These are phyloP conservation scores for Pedicia rivosa DNA, from an alignment of 2,888 invertebrate genomes.

Conservation along the genomic window DNA sequence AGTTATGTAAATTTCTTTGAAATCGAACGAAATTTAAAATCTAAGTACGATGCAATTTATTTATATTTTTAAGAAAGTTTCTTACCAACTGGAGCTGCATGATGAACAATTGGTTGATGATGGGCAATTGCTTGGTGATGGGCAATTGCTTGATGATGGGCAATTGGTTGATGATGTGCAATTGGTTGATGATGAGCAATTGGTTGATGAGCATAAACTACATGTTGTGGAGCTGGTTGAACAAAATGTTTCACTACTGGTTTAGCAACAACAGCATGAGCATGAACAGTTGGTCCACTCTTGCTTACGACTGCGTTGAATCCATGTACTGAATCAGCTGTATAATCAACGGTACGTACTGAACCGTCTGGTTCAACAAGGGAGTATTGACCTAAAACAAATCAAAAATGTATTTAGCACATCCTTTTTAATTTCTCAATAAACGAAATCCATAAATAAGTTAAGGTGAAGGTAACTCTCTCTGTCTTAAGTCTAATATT, in stretches of 20 bases:
- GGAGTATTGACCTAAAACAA: constrained; percentile 26
- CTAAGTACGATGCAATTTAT: not conserved
- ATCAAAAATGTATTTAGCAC: not conserved
- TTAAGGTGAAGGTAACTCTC: not conserved
- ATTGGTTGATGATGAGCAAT: too few relatives aligned
- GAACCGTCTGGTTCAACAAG: constrained; percentile 31
- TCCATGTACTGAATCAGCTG: constrained; percentile 28
- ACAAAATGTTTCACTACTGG: constrained; percentile 22
- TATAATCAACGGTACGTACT: constrained; percentile 30
- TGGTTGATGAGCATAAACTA: constrained; percentile 12
- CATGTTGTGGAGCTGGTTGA: constrained; percentile 12
- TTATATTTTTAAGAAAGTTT: not conserved
- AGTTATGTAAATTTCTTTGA: not conserved
- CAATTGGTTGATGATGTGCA: too few relatives aligned
- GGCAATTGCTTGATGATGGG: too few relatives aligned
- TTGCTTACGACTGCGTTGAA: constrained; percentile 31
- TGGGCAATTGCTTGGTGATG: too few relatives aligned
- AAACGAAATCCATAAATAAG: not conserved
- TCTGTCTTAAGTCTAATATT: not conserved
- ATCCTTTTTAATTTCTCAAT: not conserved
- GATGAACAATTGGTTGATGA: too few relatives aligned
- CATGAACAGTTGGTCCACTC: constrained; percentile 28
- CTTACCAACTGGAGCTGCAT: constrained; percentile 27
- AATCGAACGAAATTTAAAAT: not conserved
- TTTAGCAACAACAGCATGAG: constrained; percentile 23